Evolutionary conservation across 2,888 invertebrate genomes (phyloP), one percentile per base, ranked within the genome.

Genomic region (Choristoneura rosaceana): DNA sequence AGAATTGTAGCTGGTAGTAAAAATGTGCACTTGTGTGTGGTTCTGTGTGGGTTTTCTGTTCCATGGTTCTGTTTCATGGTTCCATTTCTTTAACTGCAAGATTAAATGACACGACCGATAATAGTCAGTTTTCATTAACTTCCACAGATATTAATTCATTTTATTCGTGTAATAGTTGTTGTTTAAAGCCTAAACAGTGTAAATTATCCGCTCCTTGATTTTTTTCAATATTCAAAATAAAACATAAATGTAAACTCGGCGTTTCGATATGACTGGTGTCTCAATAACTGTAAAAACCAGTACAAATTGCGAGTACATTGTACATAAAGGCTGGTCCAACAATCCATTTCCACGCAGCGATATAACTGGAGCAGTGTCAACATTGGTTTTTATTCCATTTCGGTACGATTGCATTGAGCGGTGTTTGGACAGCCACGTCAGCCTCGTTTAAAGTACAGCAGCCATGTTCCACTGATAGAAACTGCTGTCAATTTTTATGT

Each of bases 331-430:
- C 33, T 47, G 71, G 41, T 71, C 34, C 41, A 60, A 59, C 59
- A 69, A 59, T 63, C 63, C 15, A 58, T 64, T 63, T 62, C 68
- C 25, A 38, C 62, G 52, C 34, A 12, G 62, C 62, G 45, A 61
- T 71, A 67, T 62, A 71, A 62, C 62, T 64, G 64, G 58, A 34
- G 59, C 59, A 59, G 38, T 64, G 69, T 73, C 69, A 73, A 73
- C 73, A 69, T 73, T 69, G 73, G 69, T 64, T 69, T 73, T 73
- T 73, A 73, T 73, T 73, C 63, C 68, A 50, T 63, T 71, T 50
- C 68, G 17, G 63, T 64, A 34, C 64, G 59, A 59, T 64, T 64
- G 58, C 63, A 38, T 50, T 64, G 67, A 67, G 52, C 64, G 17
- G 15, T 73, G 60, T 73, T 73, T 73, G 73, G 52, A 64, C 68